Evolutionary conservation across 2,888 invertebrate species (phyloP).

Genomic region (Aphidoletes aphidimyza): DNA sequence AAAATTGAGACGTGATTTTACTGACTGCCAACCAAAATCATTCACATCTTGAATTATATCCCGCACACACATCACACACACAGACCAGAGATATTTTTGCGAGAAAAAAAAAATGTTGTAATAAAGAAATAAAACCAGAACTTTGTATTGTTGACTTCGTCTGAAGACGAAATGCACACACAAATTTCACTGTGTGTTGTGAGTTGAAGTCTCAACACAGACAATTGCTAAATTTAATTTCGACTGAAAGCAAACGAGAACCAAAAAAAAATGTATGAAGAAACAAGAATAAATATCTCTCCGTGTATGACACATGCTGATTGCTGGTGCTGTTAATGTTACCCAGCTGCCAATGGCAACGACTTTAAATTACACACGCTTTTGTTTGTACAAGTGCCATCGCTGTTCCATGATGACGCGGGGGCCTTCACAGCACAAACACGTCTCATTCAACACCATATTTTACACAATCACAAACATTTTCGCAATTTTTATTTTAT

Average conservation of each 20-base stretch:
- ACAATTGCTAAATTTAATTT: conserved; percentile 15
- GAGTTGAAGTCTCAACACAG: not conserved
- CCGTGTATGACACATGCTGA: conserved; percentile 20
- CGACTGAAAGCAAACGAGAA: not conserved
- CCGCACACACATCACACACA: too few relatives aligned
- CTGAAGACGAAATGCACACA: too few relatives aligned
- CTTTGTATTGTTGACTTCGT: too few relatives aligned
- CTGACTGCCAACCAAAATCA: not conserved
- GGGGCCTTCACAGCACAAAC: too few relatives aligned
- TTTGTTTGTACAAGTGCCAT: conserved; percentile 18
- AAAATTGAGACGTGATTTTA: conserved; percentile 30
- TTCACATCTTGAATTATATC: too few relatives aligned
- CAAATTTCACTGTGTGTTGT: too few relatives aligned
- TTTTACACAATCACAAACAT: too few relatives aligned
- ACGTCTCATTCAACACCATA: not conserved
- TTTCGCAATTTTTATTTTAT: too few relatives aligned
- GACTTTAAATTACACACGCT: not conserved
- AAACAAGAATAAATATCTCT: not conserved
- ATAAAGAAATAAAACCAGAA: not conserved
- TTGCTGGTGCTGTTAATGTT: too few relatives aligned
- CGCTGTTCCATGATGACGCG: not conserved
- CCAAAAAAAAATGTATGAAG: too few relatives aligned
- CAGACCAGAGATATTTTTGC: too few relatives aligned
- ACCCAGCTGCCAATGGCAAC: not conserved
- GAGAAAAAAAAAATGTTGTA: too few relatives aligned